Conservation (phyloP, 1,140 invertebrate genomes). For the Drosophila nigrodunni region DNA sequence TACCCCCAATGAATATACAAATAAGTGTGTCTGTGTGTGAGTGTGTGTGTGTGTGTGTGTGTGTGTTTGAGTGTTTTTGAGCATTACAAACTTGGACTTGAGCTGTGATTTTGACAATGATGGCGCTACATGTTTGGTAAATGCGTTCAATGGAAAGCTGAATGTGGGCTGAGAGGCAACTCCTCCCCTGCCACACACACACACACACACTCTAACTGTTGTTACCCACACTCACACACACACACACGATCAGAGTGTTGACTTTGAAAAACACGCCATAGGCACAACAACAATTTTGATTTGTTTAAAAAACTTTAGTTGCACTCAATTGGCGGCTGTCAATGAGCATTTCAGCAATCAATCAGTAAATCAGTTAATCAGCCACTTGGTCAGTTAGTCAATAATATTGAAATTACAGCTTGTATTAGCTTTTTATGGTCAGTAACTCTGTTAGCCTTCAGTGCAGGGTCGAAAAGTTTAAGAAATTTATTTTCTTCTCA, state of each 20-base stretch:
- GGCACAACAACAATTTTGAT: slow-evolving; percentile 10
- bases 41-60: neutral
- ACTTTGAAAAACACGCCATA: slow-evolving; percentile 8
- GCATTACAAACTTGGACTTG: slow-evolving; percentile 43
- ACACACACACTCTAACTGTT: neutral
- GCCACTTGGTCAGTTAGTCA: slow-evolving; percentile 9
- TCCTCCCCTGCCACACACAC: neutral
- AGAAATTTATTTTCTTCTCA: too few relatives aligned
- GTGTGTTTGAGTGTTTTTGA: slow-evolving; percentile 1
- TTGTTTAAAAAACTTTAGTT: slow-evolving; percentile 19
- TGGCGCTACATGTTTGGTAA: slow-evolving; percentile 30
- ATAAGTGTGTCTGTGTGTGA: neutral
- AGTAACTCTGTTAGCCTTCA: too few relatives aligned
- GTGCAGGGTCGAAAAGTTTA: too few relatives aligned
- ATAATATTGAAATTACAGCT: slow-evolving; percentile 17
- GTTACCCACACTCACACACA: neutral
- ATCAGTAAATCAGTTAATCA: slow-evolving; percentile 3
- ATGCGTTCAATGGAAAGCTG: slow-evolving; percentile 45
- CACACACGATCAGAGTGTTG: neutral
- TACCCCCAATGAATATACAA: slow-evolving; percentile 31
- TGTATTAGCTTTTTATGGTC: slow-evolving; percentile 36
- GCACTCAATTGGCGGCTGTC: slow-evolving; percentile 25
- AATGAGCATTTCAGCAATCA: slow-evolving; percentile 21
- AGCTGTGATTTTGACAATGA: slow-evolving; percentile 42
- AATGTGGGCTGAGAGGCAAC: slow-evolving; percentile 13